Base-by-base conservation (phyloP, 2,888 invertebrate species). In the Cheiracanthium punctorium region DNA sequence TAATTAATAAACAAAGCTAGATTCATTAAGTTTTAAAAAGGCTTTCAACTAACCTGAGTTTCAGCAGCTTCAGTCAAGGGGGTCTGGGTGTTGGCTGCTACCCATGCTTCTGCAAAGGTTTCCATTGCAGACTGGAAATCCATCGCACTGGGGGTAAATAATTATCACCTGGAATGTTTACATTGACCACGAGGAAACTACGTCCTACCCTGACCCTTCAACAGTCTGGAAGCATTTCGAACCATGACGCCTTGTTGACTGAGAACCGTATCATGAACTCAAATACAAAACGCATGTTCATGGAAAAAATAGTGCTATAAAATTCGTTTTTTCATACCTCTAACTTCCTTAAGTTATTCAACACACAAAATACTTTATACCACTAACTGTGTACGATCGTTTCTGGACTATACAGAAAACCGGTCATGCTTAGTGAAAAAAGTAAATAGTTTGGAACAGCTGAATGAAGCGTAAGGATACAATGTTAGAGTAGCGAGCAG, bases 101-200 rank as follows among this genome's bases (percentile, higher is more conserved):
- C 97, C 97, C 97, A 98, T 90, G 97, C 97, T 94, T 98, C 97
- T 90, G 97, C 97, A 93, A 98, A 97, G 90, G 97, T 97, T 94
- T 98, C 97, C 97, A 98, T 97, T 91, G 97, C 97, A 94, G 97
- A 97, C 94, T 97, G 97, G 94, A 97, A 97, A 96, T 97, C 97
- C 97, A 98, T 97, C 88, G 88, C 82, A 77, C 73, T 52, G 81
- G 81, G 76, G 71, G 77, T 67, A 41, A 67, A 30, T 30, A 73
- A 43, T 87, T 81, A 81, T 73, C 76, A 52, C 81, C 65, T 75
- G 77, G 80, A 87, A 87, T 87, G 87, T 87, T 87, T 87, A 87
- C 87, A 82, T 87, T 79, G 72, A 87, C 87, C 87, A 87, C 87
- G 87, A 80, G 87, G 87, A 81, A 76, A 73, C 77, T 71, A 65